Evolutionary conservation across 2,888 invertebrate species (phyloP), one percentile per base, ranked within the genome.

Genomic region (Lapara coniferarum): DNA sequence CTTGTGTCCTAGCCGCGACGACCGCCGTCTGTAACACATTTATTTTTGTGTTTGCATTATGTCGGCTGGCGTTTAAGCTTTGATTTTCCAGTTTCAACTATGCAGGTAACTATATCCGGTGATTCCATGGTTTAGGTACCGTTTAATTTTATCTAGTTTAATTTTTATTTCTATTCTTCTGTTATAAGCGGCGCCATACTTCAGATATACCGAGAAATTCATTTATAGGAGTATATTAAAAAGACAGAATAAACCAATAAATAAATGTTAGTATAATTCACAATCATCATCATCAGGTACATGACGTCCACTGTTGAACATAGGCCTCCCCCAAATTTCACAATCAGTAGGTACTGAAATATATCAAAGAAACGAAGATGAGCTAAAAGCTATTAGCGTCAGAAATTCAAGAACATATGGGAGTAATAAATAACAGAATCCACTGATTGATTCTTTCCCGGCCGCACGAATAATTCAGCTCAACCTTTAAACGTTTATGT

Each of bases 1-100:
- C 75, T 77, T 75, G 76, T 75, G 75, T 67, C 68, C 55, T 52
- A 37, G 63, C 63, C 46, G 63, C 49, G 14, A 37, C 37, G 46
- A 25, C 66, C 16, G 66, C 69, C 55, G 63, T 44, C 66, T 69
- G 73, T 51, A 75, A 58, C 46, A 44, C 49, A 53, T 55, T 69
- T 69, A 52, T 69, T 69, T 66, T 53, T 16, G 10, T 53, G 53
- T 66, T 52, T 66, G 52, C 53, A 52, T 46, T 46, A 53, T 63
- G 63, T 46, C 49, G 46, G 19, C 63, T 63, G 63, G 19, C 13
- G 63, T 12, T 63, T 63, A 49, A 63, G 49, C 46, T 63, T 49
- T 46, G 46, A 19, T 57, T 49, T 63, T 59, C 59, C 49, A 46
- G 49, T 63, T 49, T 63, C 46, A 63, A 19, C 13, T 63, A 49